These are phyloP conservation scores for Cephalotes varians DNA, from an alignment of 2,888 invertebrate genomes.

Conservation along the genomic window DNA sequence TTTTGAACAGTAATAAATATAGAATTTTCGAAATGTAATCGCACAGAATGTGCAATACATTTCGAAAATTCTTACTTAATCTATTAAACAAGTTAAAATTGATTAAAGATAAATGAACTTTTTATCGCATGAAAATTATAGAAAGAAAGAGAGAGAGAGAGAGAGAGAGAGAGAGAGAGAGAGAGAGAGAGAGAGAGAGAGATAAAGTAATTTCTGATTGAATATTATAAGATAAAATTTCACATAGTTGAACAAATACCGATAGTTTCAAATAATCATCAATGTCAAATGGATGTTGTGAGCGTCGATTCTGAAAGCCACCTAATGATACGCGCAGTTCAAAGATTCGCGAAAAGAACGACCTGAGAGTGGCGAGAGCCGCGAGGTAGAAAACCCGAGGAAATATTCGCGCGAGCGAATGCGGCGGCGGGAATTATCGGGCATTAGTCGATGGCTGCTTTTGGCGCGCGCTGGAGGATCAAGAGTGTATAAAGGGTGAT, in stretches of 20 bases:
- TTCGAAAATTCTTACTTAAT: background rate
- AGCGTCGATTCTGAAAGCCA: background rate
- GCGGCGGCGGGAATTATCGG: conserved; percentile 79
- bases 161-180: too few relatives aligned
- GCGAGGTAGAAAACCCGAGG: conserved; percentile 73
- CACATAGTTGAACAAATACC: too few relatives aligned
- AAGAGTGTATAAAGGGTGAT: conserved; percentile 66
- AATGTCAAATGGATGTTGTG: background rate
- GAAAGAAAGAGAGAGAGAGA: too few relatives aligned
- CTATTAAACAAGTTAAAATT: background rate
- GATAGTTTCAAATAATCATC: background rate
- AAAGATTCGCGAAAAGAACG: conserved; percentile 74
- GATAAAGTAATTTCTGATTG: background rate
- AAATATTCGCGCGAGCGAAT: conserved; percentile 77
- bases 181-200: too few relatives aligned
- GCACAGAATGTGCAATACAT: too few relatives aligned
- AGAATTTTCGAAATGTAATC: background rate
- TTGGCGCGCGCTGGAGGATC: conserved; percentile 73
- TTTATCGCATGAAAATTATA: background rate
- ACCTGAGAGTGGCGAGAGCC: conserved; percentile 65
- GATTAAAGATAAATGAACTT: background rate
- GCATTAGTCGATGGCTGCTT: conserved; percentile 83
- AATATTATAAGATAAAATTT: background rate
- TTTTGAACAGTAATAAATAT: background rate
- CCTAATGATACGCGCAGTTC: conserved; percentile 48